Percentiles rank a stretch among this genome's conserved stretches.
Conservation (phyloP, 2,888 invertebrate species). For the Callimorpha dominula region DNA sequence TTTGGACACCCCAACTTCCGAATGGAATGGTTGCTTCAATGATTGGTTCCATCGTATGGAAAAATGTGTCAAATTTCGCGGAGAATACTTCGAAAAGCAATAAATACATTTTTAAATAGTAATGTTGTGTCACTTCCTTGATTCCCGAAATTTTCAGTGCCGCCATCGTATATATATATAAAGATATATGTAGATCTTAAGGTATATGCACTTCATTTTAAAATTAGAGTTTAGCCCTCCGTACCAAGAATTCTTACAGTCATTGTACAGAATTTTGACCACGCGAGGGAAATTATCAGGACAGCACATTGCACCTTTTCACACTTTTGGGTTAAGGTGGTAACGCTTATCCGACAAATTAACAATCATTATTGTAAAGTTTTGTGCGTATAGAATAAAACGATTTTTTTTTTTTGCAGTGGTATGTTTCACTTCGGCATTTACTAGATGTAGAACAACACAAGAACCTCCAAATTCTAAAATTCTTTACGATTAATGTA, state of each 20-base stretch:
- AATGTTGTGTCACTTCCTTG: too few species aligned
- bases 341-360: neutral
- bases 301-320: neutral
- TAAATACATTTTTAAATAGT: too few species aligned
- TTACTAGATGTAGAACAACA: neutral
- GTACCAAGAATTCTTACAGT: neutral
- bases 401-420: neutral
- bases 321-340: neutral
- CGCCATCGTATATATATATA: too few species aligned
- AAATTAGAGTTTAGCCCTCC: neutral
- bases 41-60: too few species aligned
- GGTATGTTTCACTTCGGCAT: neutral
- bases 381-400: neutral
- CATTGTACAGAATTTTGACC: neutral
- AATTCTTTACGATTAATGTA: neutral
- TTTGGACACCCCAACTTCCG: too few species aligned
- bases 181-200: too few species aligned
- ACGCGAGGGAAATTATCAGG: neutral
- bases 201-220: neutral
- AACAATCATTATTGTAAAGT: neutral
- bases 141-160: too few species aligned
- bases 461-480: neutral
- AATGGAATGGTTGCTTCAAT: too few species aligned
- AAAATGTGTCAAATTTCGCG: too few species aligned
- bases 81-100: too few species aligned